Percentiles rank a stretch among this genome's conserved stretches.
Conservation (phyloP, 2,113 vertebrate genomes). For the Jaculus jaculus region DNA sequence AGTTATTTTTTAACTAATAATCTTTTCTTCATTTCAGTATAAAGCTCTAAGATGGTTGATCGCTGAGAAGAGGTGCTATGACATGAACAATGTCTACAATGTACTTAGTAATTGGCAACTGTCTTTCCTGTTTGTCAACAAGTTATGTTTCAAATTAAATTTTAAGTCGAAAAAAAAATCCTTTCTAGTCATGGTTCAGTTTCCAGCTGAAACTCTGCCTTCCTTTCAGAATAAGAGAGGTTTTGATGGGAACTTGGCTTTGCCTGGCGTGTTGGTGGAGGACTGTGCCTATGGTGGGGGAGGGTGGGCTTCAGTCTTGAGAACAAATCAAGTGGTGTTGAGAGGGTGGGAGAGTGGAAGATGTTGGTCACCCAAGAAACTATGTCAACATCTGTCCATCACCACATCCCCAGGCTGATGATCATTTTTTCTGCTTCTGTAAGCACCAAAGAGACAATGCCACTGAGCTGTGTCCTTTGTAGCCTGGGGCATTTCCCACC, state of each 20-base stretch:
- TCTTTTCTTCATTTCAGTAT: background rate
- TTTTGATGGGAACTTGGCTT: background rate
- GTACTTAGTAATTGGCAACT: background rate
- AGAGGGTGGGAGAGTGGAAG: conserved; percentile 46
- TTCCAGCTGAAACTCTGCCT: conserved; percentile 29
- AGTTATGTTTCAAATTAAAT: conserved; percentile 19
- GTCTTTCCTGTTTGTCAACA: background rate
- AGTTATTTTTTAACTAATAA: background rate
- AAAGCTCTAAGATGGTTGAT: background rate
- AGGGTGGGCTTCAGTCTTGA: background rate
- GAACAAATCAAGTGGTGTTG: background rate
- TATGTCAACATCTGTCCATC: conserved; percentile 85
- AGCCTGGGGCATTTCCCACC: conserved; percentile 87
- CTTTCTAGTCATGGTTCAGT: background rate
- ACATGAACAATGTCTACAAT: background rate
- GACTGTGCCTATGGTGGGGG: conserved; percentile 52
- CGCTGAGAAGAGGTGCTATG: background rate
- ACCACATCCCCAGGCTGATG: conserved; percentile 80
- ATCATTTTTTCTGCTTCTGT: conserved; percentile 84
- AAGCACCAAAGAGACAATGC: conserved; percentile 85
- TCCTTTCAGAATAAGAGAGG: conserved; percentile 13
- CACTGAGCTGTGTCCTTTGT: conserved; percentile 77
- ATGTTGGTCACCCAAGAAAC: conserved; percentile 70
- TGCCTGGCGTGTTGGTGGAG: background rate
- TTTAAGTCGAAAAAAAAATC: conserved; percentile 30